Evolutionary conservation across 2,113 vertebrate species (phyloP).

Genomic region (Ancistrus triradiatus): DNA sequence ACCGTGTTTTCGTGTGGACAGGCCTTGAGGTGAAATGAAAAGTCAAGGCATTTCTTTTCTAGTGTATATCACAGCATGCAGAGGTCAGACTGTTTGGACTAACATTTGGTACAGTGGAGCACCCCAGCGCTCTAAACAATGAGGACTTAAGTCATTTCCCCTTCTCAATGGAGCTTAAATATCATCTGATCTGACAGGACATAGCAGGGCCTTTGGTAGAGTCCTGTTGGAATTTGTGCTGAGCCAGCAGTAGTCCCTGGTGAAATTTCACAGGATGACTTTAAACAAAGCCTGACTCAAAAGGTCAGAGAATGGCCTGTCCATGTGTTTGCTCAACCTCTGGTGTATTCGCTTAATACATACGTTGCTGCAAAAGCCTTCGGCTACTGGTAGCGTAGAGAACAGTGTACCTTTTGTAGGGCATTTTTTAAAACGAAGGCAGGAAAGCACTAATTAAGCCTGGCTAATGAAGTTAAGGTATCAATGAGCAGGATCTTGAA

Average conservation of each 20-base stretch:
- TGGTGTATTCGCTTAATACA: conserved; percentile 12
- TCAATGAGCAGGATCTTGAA: neutral
- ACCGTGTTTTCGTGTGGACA: no score
- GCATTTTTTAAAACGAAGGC: neutral
- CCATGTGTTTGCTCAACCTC: conserved; percentile 58
- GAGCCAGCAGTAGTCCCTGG: conserved; percentile 53
- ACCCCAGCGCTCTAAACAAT: conserved; percentile 28
- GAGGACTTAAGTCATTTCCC: conserved; percentile 38
- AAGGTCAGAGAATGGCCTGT: conserved; percentile 47
- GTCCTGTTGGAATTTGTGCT: conserved; percentile 57
- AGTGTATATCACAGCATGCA: neutral
- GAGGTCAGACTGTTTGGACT: conserved; percentile 32
- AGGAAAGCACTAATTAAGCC: neutral
- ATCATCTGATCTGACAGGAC: conserved; percentile 50
- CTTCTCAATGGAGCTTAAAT: conserved; percentile 48
- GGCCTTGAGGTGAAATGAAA: conserved; percentile 42
- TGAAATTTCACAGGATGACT: conserved; percentile 61
- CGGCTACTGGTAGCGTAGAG: no score
- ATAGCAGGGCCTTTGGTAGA: conserved; percentile 37
- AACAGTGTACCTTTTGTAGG: no score
- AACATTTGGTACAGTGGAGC: conserved; percentile 38
- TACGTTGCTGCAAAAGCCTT: conserved; percentile 17
- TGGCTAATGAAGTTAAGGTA: neutral
- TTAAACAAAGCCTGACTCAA: conserved; percentile 61
- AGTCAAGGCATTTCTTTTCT: neutral